These are phyloP conservation scores for Porites evermanni DNA, from an alignment of 92 coral and sea anemone genomes.

Conservation along the genomic window DNA sequence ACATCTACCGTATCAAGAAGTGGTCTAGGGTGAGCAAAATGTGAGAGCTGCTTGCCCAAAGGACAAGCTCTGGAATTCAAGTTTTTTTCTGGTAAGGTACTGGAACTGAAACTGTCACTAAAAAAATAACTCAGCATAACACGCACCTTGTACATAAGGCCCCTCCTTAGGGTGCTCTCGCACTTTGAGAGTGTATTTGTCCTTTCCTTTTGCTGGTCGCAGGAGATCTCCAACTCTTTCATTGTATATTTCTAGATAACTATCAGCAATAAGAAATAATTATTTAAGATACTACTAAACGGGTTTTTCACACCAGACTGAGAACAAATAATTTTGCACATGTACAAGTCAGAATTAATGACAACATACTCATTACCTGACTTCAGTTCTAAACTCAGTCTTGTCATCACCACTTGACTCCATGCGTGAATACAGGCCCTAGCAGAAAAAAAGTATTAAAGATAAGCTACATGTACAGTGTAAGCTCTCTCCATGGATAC, in stretches of 20 bases:
- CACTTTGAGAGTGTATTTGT: constrained; percentile 91
- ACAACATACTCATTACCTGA: constrained; percentile 69
- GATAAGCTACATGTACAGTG: background rate
- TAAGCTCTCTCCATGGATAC: background rate
- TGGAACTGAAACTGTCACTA: no score
- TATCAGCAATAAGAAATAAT: background rate
- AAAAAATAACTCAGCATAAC: background rate
- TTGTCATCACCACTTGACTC: constrained; percentile 82
- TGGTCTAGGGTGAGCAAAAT: no score
- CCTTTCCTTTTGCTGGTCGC: constrained; percentile 92
- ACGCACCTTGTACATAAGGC: constrained; percentile 97
- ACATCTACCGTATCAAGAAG: no score
- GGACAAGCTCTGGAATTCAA: no score
- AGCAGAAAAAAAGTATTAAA: background rate
- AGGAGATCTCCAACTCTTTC: constrained; percentile 93
- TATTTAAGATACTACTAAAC: no score
- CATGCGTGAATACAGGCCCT: constrained; percentile 96
- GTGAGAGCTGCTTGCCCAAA: no score
- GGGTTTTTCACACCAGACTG: no score
- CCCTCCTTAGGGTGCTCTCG: constrained; percentile 99
- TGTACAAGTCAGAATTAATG: background rate
- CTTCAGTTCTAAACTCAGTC: constrained; percentile 97
- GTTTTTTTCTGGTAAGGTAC: no score
- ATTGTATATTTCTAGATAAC: constrained; percentile 97
- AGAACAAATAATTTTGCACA: no score